Evolutionary conservation across 2,888 invertebrate genomes (phyloP), one percentile per base, ranked within the genome.

Genomic region (Liodrosophila aerea): DNA sequence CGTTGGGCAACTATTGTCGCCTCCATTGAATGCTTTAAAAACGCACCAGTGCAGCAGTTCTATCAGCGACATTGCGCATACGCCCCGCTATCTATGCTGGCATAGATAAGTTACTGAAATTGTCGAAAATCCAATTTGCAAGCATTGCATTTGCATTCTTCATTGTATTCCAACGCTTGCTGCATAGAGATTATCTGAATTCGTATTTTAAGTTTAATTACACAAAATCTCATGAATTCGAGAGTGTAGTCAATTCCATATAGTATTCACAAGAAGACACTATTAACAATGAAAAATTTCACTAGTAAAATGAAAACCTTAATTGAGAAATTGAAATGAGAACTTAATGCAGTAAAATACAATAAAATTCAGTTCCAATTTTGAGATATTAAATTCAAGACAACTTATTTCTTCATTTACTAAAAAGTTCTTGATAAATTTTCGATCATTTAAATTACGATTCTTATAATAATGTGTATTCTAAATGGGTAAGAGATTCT

Each of bases 41-140:
- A 4, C 41, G 29, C 7, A 30, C 12, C 12, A 22, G 22, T 22
- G 27, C 18, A 36, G 40, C 33, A 15, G 34, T 47, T 29, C 51
- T 70, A 61, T 40, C 70, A 73, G 61, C 50, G 29, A 12, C 40
- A 59, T 80, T 62, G 69, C 73, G 77, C 50, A 73, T 66, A 61
- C 74, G 69, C 52, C 60, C 30, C 31, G 53, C 27, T 31, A 34
- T 7, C 11, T 49, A 44, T 40, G 8, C 11, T 11, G 1, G 7
- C 8, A 36, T 4, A 45, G 41, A 53, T 16, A 60, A 44, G 51
- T 30, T 36, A 54, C 50, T 40, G 27, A 27, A 63, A 66, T 40
- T 51, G 54, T 50, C 46, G 43, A 53, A 70, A 65, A 74, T 41
- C 54, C 71, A 74, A 74, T 72, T 71, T 65, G 49, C 66, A 58